Evolutionary conservation across 2,888 invertebrate genomes (phyloP), one percentile per base, ranked within the genome.

Genomic region (Crematogaster levior): DNA sequence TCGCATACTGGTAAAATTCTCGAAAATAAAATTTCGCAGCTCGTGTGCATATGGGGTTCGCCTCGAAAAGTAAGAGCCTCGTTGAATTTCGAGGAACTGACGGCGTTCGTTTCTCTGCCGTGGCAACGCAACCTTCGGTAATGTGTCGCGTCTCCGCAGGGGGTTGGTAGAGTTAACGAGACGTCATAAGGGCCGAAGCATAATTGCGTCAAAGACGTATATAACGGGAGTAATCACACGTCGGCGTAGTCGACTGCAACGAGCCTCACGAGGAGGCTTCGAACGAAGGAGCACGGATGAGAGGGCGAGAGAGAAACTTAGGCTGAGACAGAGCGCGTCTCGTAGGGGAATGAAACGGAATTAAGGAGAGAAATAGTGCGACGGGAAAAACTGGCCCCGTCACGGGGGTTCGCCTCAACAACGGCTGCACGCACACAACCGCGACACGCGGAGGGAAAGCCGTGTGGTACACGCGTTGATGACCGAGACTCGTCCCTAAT

Each of bases 401-500:
- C 61, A 66, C 51, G 63, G 84, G 82, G 84, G 81, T 51, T 53
- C 77, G 72, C 51, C 37, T 30, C 60, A 24, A 48, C 65, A n/a
- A 34, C 24, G 63, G 27, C 40, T 18, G 6, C 60, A 37, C 82
- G 48, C 24, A 51, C 63, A 61, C 58, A 56, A 6, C 6, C 51
- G 53, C 40, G 65, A 82, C 73, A 43, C 66, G 79, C 43, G 34
- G 81, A 48, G 68, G 48, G 79, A 84, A 80, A 66, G 65, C 75
- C 43, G 24, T 65, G 61, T 65, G 61, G 83, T 86, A 88, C 88
- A 84, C 84, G 85, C 83, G 90, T 90, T 88, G 90, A 93, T 92
- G 91, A 92, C 89, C 90, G 85, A 86, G 90, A 91, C 90, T 91
- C 90, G 88, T 91, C 90, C 90, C 92, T 93, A 93, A 93, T 93